Evolutionary conservation across 2,888 invertebrate genomes (phyloP), one percentile per base, ranked within the genome.

Genomic region (Watsonalla cultraria): DNA sequence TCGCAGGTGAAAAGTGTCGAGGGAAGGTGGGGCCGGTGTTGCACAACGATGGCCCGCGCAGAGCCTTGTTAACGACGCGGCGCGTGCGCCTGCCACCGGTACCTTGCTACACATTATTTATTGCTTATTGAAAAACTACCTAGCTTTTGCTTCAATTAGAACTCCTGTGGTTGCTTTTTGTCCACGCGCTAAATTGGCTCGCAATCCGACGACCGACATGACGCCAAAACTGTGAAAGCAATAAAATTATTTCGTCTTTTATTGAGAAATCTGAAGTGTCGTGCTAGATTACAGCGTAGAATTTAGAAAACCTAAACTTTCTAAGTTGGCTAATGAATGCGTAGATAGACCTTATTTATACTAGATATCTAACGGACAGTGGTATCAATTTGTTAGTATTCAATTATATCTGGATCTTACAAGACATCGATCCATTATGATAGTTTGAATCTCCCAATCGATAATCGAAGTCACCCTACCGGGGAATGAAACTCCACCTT

Each of bases 51-150:
- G 86, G 84, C 81, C 58, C 57, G 68, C 64, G 64, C 77, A 71
- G 76, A 78, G 74, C 69, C 86, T 89, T 84, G 88, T 88, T 89
- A 88, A 82, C 79, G 78, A 82, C 83, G 86, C 84, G 78, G 83
- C 83, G 86, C 84, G 85, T 82, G 86, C 86, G 82, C 78, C 64
- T 74, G 83, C 86, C 84, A 82, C 88, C 78, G 84, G 84, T 86
- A 84, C 84, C 78, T 82, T 83, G 80, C 76, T 67, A 71, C 74
- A 76, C 83, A 82, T 87, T 89, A 89, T 90, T 90, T 90, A 90
- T 89, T 86, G 86, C 87, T 85, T 87, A 90, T 90, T 88, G 89
- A 89, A 88, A 89, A 88, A 89, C 86, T 81, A 78, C 79, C 80
- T 78, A 78, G 74, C 77, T 78, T 74, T 80, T 74, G 68, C 74